phyloP scores from a whole-genome alignment of 2,888 invertebrate genomes.

The Proisotoma minuta region DNA sequence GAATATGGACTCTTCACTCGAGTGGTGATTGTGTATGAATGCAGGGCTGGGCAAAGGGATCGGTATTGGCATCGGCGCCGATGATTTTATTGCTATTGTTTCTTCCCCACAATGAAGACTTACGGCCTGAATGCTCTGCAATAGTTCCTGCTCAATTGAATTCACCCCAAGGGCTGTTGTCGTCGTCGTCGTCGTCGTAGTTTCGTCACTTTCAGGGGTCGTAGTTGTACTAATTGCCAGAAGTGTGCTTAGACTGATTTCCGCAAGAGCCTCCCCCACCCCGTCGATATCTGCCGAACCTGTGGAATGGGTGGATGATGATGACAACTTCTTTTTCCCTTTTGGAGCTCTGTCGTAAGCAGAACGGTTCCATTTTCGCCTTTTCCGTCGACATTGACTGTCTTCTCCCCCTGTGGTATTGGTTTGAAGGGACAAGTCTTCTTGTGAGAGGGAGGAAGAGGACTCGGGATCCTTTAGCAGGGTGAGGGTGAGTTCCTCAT shows the following conservation, averaged over 20 bases:
- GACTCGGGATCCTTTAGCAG: constrained; percentile 16
- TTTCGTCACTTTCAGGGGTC: background rate
- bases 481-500: constrained; percentile 35
- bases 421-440: background rate
- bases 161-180: no score
- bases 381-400: constrained; percentile 13
- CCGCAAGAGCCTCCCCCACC: constrained; percentile 31
- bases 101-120: constrained; percentile 28
- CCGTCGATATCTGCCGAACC: constrained; percentile 26
- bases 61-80: background rate
- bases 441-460: constrained; percentile 11
- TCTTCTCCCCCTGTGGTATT: background rate
- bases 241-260: constrained; percentile 27
- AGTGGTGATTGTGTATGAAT: constrained; percentile 32
- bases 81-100: background rate
- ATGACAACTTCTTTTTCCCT: constrained; percentile 29
- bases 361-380: constrained; percentile 44
- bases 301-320: no score
- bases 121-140: constrained; percentile 45
- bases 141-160: constrained; percentile 36
- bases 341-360: constrained; percentile 41
- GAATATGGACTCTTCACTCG: constrained; percentile 34
- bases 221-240: constrained; percentile 10
- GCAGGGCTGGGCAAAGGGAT: constrained; percentile 9
- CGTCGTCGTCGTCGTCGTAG: no score